Conservation (phyloP, 2,888 invertebrate genomes). For the Aphodius granarius region DNA sequence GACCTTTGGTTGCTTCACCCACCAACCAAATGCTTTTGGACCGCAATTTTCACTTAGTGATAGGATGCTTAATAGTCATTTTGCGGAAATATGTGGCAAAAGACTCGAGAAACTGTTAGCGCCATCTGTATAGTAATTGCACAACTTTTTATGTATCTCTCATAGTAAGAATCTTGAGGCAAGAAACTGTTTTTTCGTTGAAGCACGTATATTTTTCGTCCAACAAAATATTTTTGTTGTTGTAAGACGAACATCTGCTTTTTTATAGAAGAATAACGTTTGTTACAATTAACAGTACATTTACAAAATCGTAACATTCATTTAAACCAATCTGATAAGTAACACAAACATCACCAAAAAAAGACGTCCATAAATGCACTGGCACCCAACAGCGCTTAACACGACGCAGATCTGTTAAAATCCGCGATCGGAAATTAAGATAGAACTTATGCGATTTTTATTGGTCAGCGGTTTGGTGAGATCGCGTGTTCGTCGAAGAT, state of each 20-base stretch:
- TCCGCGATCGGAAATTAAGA: conserved; percentile 6
- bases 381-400: not conserved
- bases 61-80: too few relatives aligned
- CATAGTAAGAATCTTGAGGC: too few relatives aligned
- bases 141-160: too few relatives aligned
- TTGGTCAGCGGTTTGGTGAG: not conserved
- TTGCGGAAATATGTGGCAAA: too few relatives aligned
- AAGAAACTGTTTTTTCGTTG: too few relatives aligned
- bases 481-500: conserved; percentile 6
- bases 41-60: too few relatives aligned
- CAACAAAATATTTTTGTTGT: too few relatives aligned
- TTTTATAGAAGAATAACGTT: not conserved
- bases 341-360: not conserved
- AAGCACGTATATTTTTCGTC: too few relatives aligned
- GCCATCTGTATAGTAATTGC: too few relatives aligned
- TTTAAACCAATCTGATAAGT: not conserved
- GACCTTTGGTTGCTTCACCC: too few relatives aligned
- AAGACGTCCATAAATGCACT: not conserved
- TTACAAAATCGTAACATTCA: not conserved
- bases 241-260: not conserved
- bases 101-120: too few relatives aligned
- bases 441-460: conserved; percentile 2
- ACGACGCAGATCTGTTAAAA: conserved; percentile 4
- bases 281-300: not conserved
- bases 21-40: too few relatives aligned